phyloP scores from a whole-genome alignment of 1,140 invertebrate species.

The Zaprionus lachaisei region DNA sequence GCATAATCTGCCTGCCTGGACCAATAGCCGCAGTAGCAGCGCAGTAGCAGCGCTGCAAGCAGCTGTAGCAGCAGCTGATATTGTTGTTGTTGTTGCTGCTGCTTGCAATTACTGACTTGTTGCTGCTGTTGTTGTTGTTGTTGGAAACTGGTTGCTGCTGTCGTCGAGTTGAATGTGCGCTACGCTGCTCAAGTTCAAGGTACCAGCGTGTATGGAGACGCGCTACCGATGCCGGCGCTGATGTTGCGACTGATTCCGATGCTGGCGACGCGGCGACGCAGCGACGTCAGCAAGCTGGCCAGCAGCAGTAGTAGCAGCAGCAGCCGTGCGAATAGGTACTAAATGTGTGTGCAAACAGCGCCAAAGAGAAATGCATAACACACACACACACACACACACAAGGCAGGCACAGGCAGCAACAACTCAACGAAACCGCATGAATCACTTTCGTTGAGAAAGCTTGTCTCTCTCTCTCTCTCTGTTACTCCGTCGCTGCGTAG shows the following conservation, averaged over 20 bases:
- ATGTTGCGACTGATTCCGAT: background rate
- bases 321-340: constrained; percentile 41
- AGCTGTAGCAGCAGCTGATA: constrained; percentile 19
- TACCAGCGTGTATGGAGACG: constrained; percentile 46
- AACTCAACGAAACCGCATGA: constrained; percentile 46
- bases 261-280: background rate
- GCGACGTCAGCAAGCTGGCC: background rate
- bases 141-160: constrained; percentile 69
- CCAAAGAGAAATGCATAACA: constrained; percentile 76
- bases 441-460: constrained; percentile 82
- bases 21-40: constrained; percentile 11
- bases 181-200: constrained; percentile 74
- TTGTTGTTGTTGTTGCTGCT: constrained; percentile 25
- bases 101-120: constrained; percentile 70
- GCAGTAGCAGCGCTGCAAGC: constrained; percentile 5
- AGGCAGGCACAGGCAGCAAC: constrained; percentile 8
- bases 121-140: constrained; percentile 19
- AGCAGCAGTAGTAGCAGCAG: constrained; percentile 14
- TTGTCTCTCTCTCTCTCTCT: constrained; percentile 23
- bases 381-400: constrained; percentile 5
- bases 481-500: constrained; percentile 16
- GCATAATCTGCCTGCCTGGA: constrained; percentile 60
- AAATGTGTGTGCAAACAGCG: constrained; percentile 50
- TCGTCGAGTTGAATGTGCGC: constrained; percentile 68
- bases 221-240: background rate